Evolutionary conservation across 2,113 vertebrate genomes (phyloP).

Genomic region (Bujurquina vittata): DNA sequence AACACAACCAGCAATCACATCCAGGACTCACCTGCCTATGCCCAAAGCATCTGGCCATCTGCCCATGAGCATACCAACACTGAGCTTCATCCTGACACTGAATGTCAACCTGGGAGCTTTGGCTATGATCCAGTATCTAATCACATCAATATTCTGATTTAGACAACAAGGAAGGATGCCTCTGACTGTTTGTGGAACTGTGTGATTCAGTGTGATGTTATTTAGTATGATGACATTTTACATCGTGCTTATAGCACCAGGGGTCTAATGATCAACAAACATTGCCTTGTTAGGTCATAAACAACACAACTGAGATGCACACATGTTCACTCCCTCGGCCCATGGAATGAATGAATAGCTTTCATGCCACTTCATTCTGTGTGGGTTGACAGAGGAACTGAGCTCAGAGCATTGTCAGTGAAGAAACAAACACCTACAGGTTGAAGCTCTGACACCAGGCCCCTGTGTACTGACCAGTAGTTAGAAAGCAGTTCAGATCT

Average conservation of each 20-base stretch:
- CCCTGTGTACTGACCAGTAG: slow-evolving; percentile 35
- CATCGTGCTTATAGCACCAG: not conserved
- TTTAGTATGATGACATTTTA: slow-evolving; percentile 16
- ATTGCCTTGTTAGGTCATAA: slow-evolving; percentile 51
- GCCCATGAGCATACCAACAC: slow-evolving; percentile 44
- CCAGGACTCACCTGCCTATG: slow-evolving; percentile 62
- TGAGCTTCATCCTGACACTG: slow-evolving; percentile 33
- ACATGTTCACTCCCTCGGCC: slow-evolving; percentile 34
- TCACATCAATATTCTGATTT: slow-evolving; percentile 2
- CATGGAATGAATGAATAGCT: slow-evolving; percentile 64
- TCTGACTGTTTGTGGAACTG: not conserved
- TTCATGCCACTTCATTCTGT: slow-evolving; percentile 62
- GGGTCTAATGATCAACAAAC: slow-evolving; percentile 53
- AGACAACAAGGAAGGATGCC: slow-evolving; percentile 13
- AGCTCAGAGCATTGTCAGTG: slow-evolving; percentile 51
- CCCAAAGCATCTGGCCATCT: slow-evolving; percentile 45
- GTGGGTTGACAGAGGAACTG: slow-evolving; percentile 55
- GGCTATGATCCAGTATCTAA: slow-evolving; percentile 24
- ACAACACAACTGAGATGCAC: slow-evolving; percentile 33
- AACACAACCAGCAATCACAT: slow-evolving; percentile 36
- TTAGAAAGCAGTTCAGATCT: slow-evolving; percentile 7
- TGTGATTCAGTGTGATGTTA: slow-evolving; percentile 53
- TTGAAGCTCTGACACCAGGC: slow-evolving; percentile 45
- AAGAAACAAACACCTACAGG: slow-evolving; percentile 75
- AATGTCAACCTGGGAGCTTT: slow-evolving; percentile 17